Conservation (phyloP, 2,888 invertebrate species). For the Uropetala carovei region DNA sequence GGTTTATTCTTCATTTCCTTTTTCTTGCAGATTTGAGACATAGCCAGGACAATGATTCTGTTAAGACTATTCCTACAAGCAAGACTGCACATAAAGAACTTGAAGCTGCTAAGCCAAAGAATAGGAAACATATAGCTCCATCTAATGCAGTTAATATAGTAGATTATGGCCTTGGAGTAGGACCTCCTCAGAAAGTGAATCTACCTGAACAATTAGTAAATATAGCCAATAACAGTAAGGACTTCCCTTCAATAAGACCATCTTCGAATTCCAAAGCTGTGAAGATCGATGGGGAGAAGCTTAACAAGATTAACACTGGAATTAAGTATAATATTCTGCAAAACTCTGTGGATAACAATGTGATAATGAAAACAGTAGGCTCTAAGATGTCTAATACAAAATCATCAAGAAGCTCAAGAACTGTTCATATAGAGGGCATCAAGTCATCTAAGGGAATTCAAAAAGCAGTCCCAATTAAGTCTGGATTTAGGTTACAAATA, state of each 20-base stretch:
- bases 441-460: constrained; percentile 11
- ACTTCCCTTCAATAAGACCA: not conserved
- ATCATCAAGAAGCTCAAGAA: constrained; percentile 25
- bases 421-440: not conserved
- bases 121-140: constrained; percentile 49
- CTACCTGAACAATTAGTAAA: not conserved
- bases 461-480: constrained; percentile 26
- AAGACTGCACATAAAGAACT: not conserved
- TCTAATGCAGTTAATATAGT: constrained; percentile 2
- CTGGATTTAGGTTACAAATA: constrained; percentile 52
- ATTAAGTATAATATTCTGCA: constrained; percentile 25
- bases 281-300: constrained; percentile 1
- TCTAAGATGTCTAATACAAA: not conserved
- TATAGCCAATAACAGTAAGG: not conserved
- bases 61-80: not conserved
- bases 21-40: constrained; percentile 13
- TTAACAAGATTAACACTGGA: not conserved
- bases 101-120: constrained; percentile 39
- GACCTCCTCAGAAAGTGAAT: constrained; percentile 41
- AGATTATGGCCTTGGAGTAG: constrained; percentile 36
- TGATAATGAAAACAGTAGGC: not conserved
- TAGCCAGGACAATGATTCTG: constrained; percentile 19
- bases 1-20: not conserved
- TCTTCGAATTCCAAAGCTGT: not conserved
- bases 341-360: not conserved